Percentiles rank a stretch among this genome's conserved stretches.
Evolutionary conservation across 2,113 vertebrate genomes (phyloP).

Genomic region (Chionomys nivalis): DNA sequence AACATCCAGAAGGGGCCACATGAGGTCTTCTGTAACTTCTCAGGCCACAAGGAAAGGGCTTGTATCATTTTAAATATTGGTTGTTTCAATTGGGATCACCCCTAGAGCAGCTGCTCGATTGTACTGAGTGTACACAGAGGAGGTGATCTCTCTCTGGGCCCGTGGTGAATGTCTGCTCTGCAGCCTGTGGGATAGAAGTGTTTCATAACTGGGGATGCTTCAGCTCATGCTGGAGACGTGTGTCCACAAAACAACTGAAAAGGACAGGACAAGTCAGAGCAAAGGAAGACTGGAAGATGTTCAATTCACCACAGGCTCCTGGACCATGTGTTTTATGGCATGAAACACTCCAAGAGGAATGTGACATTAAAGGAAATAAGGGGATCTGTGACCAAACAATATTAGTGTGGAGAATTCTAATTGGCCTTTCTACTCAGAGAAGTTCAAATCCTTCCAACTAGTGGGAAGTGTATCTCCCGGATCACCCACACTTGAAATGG

Average conservation of each 20-base stretch:
- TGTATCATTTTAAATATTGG: constrained; percentile 51
- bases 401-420: neutral
- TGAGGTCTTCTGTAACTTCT: constrained; percentile 72
- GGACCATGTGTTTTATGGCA: constrained; percentile 70
- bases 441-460: neutral
- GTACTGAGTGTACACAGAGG: constrained; percentile 38
- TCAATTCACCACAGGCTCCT: neutral
- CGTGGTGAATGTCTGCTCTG: constrained; percentile 49
- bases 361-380: constrained; percentile 60
- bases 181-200: constrained; percentile 32
- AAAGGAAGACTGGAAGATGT: constrained; percentile 45
- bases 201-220: constrained; percentile 63
- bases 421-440: neutral
- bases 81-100: constrained; percentile 67
- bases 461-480: neutral
- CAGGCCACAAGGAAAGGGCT: constrained; percentile 64
- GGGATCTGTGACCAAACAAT: neutral
- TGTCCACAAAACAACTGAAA: constrained; percentile 42
- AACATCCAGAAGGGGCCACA: constrained; percentile 67
- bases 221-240: neutral
- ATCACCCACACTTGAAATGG: neutral
- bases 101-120: constrained; percentile 37
- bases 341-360: constrained; percentile 26
- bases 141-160: constrained; percentile 47
- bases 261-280: constrained; percentile 36